phyloP scores from a whole-genome alignment of 2,113 vertebrate species.

The mouse (Mus musculus) region DNA sequence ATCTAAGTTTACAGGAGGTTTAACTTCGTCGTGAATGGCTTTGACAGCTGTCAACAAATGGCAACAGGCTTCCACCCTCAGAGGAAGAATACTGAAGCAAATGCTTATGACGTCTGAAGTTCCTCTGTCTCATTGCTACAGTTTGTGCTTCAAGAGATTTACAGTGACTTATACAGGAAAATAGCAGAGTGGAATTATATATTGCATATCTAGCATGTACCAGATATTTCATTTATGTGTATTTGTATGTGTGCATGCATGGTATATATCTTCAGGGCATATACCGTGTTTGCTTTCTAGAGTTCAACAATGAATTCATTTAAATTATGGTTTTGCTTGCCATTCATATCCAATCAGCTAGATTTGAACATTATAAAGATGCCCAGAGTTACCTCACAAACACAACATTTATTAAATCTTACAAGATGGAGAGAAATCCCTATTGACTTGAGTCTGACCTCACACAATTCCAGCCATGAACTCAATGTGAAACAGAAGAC shows the following conservation, averaged over 20 bases:
- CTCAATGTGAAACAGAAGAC: not conserved
- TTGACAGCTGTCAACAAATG: not conserved
- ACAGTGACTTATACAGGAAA: not conserved
- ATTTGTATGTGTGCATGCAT: not conserved
- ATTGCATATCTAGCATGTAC: not conserved
- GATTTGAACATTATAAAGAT: not conserved
- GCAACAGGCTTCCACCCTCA: not conserved
- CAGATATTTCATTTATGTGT: not conserved
- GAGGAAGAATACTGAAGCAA: not conserved
- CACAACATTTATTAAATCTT: not conserved
- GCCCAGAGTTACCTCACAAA: not conserved
- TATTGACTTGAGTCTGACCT: not conserved
- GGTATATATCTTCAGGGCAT: not conserved
- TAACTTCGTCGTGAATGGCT: not conserved
- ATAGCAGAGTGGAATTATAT: not conserved
- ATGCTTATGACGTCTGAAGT: not conserved
- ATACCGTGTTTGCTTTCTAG: not conserved
- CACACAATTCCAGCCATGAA: not conserved
- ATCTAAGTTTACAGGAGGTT: conserved; percentile 15
- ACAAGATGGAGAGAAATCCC: not conserved
- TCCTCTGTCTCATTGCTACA: not conserved
- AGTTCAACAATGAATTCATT: conserved; percentile 10
- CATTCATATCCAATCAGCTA: not conserved
- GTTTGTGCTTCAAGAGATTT: not conserved
- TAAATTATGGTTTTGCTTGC: conserved; percentile 15